Percentiles rank a stretch among this genome's conserved stretches.
phyloP scores from a whole-genome alignment of 1,140 invertebrate species.

The Drosophila melanogaster region DNA sequence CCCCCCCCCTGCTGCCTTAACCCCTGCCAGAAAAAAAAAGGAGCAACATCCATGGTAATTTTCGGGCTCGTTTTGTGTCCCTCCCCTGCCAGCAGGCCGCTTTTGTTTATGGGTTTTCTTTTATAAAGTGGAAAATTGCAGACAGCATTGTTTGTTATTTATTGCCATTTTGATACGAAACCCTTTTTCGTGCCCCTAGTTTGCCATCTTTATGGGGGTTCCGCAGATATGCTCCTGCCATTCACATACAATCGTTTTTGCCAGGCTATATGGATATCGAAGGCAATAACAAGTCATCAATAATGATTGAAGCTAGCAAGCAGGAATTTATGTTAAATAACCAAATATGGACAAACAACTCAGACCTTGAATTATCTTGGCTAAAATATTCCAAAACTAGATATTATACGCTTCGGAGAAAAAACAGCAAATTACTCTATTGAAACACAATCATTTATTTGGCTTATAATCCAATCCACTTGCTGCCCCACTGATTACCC shows the following conservation, averaged over 20 bases:
- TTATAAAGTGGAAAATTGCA: conserved; percentile 82
- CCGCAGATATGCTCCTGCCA: conserved; percentile 21
- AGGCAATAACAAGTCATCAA: conserved; percentile 47
- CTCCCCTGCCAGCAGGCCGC: conserved; percentile 10
- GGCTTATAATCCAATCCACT: conserved; percentile 17
- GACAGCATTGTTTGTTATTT: conserved; percentile 82
- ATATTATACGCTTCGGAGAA: too few species aligned
- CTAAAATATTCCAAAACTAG: not conserved
- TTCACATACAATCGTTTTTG: too few species aligned
- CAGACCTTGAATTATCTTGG: not conserved
- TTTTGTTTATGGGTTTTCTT: conserved; percentile 78
- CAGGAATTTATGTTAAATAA: not conserved
- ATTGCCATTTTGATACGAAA: conserved; percentile 80
- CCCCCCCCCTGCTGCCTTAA: too few species aligned
- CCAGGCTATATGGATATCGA: conserved; percentile 47
- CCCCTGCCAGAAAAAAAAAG: conserved; percentile 21
- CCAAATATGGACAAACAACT: not conserved
- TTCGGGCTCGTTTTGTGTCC: conserved; percentile 60
- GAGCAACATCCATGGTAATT: conserved; percentile 77
- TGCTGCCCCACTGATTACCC: conserved; percentile 41
- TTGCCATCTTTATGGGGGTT: conserved; percentile 20
- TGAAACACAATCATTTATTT: conserved; percentile 5
- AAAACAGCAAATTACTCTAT: too few species aligned
- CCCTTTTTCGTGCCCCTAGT: conserved; percentile 50
- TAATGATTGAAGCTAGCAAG: not conserved